Conservation (phyloP, 2,888 invertebrate genomes). For the Kuschelorhynchus macadamiae region DNA sequence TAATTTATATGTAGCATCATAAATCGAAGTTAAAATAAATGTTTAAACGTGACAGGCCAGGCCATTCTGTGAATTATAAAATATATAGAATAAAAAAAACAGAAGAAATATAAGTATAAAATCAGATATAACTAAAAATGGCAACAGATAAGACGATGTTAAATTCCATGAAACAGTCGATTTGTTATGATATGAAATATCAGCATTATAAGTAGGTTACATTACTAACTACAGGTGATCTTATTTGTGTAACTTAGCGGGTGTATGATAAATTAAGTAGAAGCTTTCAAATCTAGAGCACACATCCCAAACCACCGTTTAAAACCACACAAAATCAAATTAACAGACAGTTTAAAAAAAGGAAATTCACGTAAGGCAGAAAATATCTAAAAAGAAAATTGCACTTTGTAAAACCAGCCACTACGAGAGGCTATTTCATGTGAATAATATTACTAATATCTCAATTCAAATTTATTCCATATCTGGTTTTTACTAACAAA, state of each 20-base stretch:
- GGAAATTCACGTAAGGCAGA: constrained; percentile 59
- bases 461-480: no score
- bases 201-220: constrained; percentile 43
- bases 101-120: no score
- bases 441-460: no score
- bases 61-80: no score
- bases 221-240: constrained; percentile 48
- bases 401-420: constrained; percentile 43
- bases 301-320: constrained; percentile 63
- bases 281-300: constrained; percentile 58
- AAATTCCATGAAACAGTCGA: constrained; percentile 16
- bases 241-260: constrained; percentile 50
- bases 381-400: constrained; percentile 54
- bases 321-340: constrained; percentile 62
- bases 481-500: constrained; percentile 10
- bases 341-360: constrained; percentile 55
- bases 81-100: no score
- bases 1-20: no score
- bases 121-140: no score
- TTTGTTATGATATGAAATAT: constrained; percentile 41
- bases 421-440: constrained; percentile 20
- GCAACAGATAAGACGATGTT: constrained; percentile 11
- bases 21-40: no score
- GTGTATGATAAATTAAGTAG: constrained; percentile 49
- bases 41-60: no score